A percentile compares a stretch with the other conserved stretches of the same genome.
These are phyloP conservation scores for Keiferia lycopersicella DNA, from an alignment of 2,888 invertebrate genomes.

Conservation along the genomic window DNA sequence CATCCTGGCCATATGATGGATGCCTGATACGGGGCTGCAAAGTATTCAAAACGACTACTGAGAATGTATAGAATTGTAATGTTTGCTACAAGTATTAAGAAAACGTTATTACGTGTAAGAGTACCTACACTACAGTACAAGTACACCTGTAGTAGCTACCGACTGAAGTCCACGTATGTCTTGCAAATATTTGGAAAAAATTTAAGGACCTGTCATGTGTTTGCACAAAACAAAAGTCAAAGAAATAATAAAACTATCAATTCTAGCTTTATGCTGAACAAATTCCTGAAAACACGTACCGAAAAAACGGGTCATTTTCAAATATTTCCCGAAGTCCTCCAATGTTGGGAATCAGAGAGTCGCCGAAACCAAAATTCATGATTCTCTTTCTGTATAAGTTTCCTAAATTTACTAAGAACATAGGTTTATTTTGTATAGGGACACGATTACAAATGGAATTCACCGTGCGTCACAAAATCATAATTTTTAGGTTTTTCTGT, in stretches of 20 bases:
- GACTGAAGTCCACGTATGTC: too few relatives aligned
- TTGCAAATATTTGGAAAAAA: too few relatives aligned
- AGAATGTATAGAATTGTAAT: too few relatives aligned
- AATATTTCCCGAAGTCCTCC: conserved; percentile 62
- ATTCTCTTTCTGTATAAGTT: conserved; percentile 57
- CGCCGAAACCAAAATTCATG: conserved; percentile 75
- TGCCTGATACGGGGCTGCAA: conserved; percentile 79
- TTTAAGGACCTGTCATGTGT: too few relatives aligned
- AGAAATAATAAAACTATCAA: background rate
- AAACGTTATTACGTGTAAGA: too few relatives aligned
- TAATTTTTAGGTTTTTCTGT: conserved; percentile 49
- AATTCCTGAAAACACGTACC: conserved; percentile 51
- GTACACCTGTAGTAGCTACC: too few relatives aligned
- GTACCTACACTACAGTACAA: too few relatives aligned
- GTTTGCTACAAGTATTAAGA: too few relatives aligned
- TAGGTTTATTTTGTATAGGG: conserved; percentile 41
- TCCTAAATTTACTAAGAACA: conserved; percentile 50
- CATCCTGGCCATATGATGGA: conserved; percentile 87
- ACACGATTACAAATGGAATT: conserved; percentile 46
- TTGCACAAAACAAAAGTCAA: too few relatives aligned
- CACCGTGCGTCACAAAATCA: conserved; percentile 57
- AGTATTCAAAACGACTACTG: conserved; percentile 1
- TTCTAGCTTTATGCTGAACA: background rate
- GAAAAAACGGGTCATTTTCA: conserved; percentile 58
- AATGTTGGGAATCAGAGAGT: conserved; percentile 67